Evolutionary conservation across 2,113 vertebrate genomes (phyloP), one percentile per base, ranked within the genome.

Genomic region (Otus sunia): DNA sequence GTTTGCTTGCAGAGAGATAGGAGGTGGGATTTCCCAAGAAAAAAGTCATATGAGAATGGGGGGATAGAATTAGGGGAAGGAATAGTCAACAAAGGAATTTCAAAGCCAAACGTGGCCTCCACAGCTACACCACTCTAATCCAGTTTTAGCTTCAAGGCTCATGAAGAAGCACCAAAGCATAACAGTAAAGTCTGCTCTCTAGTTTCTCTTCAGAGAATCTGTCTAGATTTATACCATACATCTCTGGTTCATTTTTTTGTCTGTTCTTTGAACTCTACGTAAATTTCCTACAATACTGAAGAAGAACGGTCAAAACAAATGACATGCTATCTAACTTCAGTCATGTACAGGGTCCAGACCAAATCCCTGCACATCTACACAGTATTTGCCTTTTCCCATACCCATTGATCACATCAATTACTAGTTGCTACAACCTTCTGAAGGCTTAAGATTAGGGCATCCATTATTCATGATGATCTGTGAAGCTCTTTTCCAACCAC

Each of bases 1-100:
- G 6, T 74, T 84, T 91, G n/a, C n/a, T 77, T 49, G 26, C 47
- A 91, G 50, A 59, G 34, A 52, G 12, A 76, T 0, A 88, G 32
- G 60, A 66, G 19, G 29, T 62, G 26, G 36, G 27, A 83, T 59
- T 83, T 94, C 17, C 19, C 34, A 41, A 58, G 45, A 45, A 77
- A 81, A 69, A 88, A 55, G 41, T 17, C 20, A 36, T n/a, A 53
- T 0, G 0, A 53, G 3, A 41, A 13, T 12, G 73, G 23, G 10
- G 13, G 18, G 7, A 74, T 8, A 76, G 32, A 85, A 4, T 0
- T 82, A 15, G 29, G 16, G 19, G 30, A 67, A 95, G 19, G 22
- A 75, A 74, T 1, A 69, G 49, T 12, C 2, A 1, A 27, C 8
- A 20, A 30, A 12, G 36, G 16, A 96, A 68, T 52, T 69, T 75